Conservation (phyloP, 1,140 invertebrate species). For the Nymphalis io region DNA sequence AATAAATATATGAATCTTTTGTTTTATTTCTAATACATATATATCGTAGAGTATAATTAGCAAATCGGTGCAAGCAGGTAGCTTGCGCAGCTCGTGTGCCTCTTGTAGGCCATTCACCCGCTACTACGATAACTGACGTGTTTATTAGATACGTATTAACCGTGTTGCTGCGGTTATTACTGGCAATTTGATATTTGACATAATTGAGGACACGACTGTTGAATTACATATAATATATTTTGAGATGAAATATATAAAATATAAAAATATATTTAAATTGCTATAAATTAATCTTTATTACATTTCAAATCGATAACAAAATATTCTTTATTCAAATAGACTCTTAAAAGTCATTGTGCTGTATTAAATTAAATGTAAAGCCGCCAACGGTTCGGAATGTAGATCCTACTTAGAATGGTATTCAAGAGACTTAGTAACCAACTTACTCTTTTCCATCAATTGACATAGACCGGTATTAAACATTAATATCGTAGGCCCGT, state of each 20-base stretch:
- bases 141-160: constrained; percentile 40
- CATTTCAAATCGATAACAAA: too few relatives aligned
- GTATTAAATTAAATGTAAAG: too few relatives aligned
- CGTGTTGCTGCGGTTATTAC: constrained; percentile 33
- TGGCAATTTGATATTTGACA: constrained; percentile 23
- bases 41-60: constrained; percentile 36
- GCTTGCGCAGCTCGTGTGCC: constrained; percentile 29
- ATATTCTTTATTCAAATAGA: too few relatives aligned
- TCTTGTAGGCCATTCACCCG: constrained; percentile 42
- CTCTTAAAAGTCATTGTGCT: too few relatives aligned
- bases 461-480: background rate
- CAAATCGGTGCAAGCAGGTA: constrained; percentile 40
- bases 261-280: too few relatives aligned
- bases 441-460: too few relatives aligned
- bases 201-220: constrained; percentile 17
- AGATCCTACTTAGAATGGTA: too few relatives aligned
- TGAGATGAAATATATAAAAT: too few relatives aligned
- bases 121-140: constrained; percentile 42
- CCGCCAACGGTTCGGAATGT: too few relatives aligned
- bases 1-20: background rate
- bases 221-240: background rate
- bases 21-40: constrained; percentile 8
- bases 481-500: background rate
- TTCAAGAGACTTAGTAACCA: too few relatives aligned
- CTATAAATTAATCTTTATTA: too few relatives aligned